Conservation (phyloP, 2,888 invertebrate genomes). For the Erpobdella octoculata region DNA sequence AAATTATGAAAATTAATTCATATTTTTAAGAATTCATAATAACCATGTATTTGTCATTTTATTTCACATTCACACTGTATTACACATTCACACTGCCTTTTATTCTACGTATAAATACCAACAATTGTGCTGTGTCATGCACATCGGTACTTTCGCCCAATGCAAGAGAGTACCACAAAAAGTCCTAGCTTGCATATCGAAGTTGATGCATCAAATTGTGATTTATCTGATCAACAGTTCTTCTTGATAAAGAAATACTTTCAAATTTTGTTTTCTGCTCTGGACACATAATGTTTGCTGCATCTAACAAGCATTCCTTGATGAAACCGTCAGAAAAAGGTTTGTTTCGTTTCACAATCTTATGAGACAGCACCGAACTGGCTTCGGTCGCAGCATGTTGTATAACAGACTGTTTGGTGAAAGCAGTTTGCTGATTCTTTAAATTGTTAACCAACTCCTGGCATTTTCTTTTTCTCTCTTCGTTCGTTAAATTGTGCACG, state of each 20-base stretch:
- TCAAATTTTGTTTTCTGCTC: not conserved
- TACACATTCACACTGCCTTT: too few relatives aligned
- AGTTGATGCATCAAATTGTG: not conserved
- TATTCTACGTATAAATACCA: not conserved
- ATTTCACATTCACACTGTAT: too few relatives aligned
- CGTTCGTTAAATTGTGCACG: not conserved
- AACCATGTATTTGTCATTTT: too few relatives aligned
- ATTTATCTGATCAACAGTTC: not conserved
- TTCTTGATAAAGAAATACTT: not conserved
- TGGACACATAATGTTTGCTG: constrained; percentile 3
- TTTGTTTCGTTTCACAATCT: not conserved
- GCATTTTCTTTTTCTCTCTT: not conserved
- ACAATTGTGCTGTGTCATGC: not conserved
- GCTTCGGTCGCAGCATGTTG: not conserved
- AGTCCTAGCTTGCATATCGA: not conserved
- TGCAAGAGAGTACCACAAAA: constrained; percentile 4
- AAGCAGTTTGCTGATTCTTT: not conserved
- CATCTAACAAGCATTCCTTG: constrained; percentile 7
- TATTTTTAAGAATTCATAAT: too few relatives aligned
- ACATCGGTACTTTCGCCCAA: constrained; percentile 5
- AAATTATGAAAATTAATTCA: too few relatives aligned
- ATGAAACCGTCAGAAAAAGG: not conserved
- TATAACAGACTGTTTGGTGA: not conserved
- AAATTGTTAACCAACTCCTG: not conserved
- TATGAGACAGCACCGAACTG: not conserved